phyloP scores from a whole-genome alignment of 2,797 vertebrate genomes.

The Protonibea diacanthus region DNA sequence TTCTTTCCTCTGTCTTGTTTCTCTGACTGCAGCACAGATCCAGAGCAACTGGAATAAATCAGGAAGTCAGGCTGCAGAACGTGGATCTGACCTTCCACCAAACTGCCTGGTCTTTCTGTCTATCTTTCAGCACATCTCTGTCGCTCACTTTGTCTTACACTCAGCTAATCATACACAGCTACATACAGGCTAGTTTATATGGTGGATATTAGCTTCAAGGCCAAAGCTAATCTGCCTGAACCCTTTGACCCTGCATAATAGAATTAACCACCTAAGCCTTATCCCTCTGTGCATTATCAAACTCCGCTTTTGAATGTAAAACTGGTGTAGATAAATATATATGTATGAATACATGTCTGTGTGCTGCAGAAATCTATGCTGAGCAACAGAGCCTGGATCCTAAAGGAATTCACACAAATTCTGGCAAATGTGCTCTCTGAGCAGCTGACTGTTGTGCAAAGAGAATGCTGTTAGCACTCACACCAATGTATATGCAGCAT shows the following conservation, averaged over 20 bases:
- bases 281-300: slow-evolving; percentile 32
- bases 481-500: background rate
- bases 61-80: slow-evolving; percentile 14
- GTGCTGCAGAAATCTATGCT: background rate
- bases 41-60: slow-evolving; percentile 37
- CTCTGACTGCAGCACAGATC: slow-evolving; percentile 28
- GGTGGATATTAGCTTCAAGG: slow-evolving; percentile 52
- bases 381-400: background rate
- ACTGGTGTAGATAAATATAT: slow-evolving; percentile 26
- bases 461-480: background rate
- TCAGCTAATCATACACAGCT: slow-evolving; percentile 53
- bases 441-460: slow-evolving; percentile 16
- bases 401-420: slow-evolving; percentile 4
- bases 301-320: slow-evolving; percentile 33
- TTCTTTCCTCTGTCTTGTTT: slow-evolving; percentile 2
- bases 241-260: slow-evolving; percentile 63
- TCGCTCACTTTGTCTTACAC: slow-evolving; percentile 44
- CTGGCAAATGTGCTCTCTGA: background rate
- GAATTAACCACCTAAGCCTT: slow-evolving; percentile 63
- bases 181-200: slow-evolving; percentile 38
- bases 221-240: slow-evolving; percentile 61
- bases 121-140: slow-evolving; percentile 36
- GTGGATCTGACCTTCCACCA: slow-evolving; percentile 43
- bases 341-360: background rate
- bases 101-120: slow-evolving; percentile 9